Evolutionary conservation across 2,113 vertebrate genomes (phyloP), one percentile per base, ranked within the genome.

Genomic region (Oreochromis aureus): DNA sequence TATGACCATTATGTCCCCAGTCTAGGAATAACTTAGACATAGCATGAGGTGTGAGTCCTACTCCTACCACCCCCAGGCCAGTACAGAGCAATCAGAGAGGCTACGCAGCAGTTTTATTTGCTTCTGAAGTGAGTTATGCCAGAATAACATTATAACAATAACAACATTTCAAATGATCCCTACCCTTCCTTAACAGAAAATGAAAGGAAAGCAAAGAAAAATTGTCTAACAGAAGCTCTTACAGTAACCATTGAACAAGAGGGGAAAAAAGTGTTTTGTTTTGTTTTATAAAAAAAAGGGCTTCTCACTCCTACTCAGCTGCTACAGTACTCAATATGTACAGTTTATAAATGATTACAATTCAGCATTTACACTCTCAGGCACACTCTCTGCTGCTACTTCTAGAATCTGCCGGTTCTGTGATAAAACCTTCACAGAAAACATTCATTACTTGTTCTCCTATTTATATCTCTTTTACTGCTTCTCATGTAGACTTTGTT

Each of bases 241-340:
- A 69, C 19, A 39, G 34, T 39, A 3, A 41, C 7, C 63, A 41
- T 24, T 69, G n/a, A 69, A 69, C 3, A 69, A 24, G 7, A 2
- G 11, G 4, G n/a, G 10, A 7, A 0, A 0, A 66, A 9, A 8
- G 34, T 11, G 7, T 9, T 34, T 34, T 34, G 7, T 36, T 12
- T 0, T 63, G 7, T n/a, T 6, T 34, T 7, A n/a, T n/a, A n/a
- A n/a, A 0, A 39, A 12, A 36, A 66, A 3, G 63, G 63, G 63
- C 36, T 69, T 41, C 36, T 69, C 36, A 22, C 63, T 41, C 63
- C 63, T 69, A 69, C 36, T 69, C 36, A 41, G 9, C 36, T 41
- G n/a, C 63, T 69, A n/a, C n/a, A 41, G 36, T 69, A 7, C n/a
- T 41, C 8, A 69, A 41, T 69, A 69, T 69, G 36, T 69, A 41